Evolutionary conservation across 1,140 invertebrate genomes (phyloP), one percentile per base, ranked within the genome.

Genomic region (Plutomurus gul): DNA sequence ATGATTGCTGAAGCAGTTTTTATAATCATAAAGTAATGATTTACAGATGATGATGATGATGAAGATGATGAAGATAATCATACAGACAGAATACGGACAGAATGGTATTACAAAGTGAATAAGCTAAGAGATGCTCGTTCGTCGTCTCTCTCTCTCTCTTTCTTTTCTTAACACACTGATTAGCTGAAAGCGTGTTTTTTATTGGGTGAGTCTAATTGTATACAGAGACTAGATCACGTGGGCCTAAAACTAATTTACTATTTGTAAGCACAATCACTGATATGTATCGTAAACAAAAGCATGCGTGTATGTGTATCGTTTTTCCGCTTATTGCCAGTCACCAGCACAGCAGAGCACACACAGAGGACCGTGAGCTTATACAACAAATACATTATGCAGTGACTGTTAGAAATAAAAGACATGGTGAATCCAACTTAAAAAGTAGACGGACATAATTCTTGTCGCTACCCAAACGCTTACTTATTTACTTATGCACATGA

Each of bases 31-130:
- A 65, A 65, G 30, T 65, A 65, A 65, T 65, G 56, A 65, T 65
- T 65, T 65, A 65, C 56, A 65, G 56, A 65, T 65, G 56, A 65
- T 65, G 56, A 65, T 65, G 56, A 65, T 65, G 56, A n/a, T n/a
- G 56, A 65, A 33, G 56, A 65, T 65, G 56, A 65, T 65, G 56
- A 65, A 33, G 56, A 65, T 65, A 65, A 65, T 65, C 56, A 65
- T 65, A 65, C 56, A n/a, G 56, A 65, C 56, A n/a, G 56, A 65
- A 65, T 65, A 65, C 30, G n/a, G n/a, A 65, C 36, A 33, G 36
- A 33, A 33, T 33, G 56, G 36, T 33, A 65, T 65, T 65, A 65
- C 27, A 27, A 30, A 65, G 56, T 65, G 30, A 30, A 65, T 25
- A 33, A 30, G 56, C 36, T 65, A 65, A 65, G 27, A 65, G 56